phyloP scores from a whole-genome alignment of 2,113 vertebrate genomes.

The Morone saxatilis region DNA sequence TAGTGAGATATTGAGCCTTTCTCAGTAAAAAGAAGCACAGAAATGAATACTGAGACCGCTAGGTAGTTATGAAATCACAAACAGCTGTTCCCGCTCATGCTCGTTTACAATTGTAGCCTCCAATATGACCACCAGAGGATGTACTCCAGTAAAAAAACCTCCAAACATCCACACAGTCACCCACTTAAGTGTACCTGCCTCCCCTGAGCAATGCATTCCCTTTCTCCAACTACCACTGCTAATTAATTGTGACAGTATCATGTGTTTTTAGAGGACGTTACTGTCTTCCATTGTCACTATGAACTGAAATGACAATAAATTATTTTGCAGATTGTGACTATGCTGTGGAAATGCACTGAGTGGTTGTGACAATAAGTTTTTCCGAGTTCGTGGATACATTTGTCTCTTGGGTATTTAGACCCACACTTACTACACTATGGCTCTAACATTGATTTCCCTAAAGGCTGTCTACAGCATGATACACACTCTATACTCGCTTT shows the following conservation, averaged over 20 bases:
- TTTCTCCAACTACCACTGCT: not conserved
- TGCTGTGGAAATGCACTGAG: conserved; percentile 18
- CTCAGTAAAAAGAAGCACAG: not conserved
- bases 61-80: not conserved
- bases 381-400: not conserved
- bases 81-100: not conserved
- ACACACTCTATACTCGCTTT: not conserved
- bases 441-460: conserved; percentile 13
- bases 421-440: not conserved
- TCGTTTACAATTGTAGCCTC: not conserved
- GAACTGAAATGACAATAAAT: conserved; percentile 51
- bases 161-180: not conserved
- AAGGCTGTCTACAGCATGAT: not conserved
- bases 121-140: not conserved
- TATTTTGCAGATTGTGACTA: conserved; percentile 32
- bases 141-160: not conserved
- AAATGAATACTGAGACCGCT: not conserved
- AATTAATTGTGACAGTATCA: not conserved
- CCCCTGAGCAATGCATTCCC: not conserved
- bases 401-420: conserved; percentile 3
- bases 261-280: not conserved
- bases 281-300: conserved; percentile 13
- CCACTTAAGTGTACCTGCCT: not conserved
- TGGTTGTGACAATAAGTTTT: conserved; percentile 9
- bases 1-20: not conserved